These are phyloP conservation scores for Rhea pennata DNA, from an alignment of 2,113 vertebrate genomes.

Conservation along the genomic window DNA sequence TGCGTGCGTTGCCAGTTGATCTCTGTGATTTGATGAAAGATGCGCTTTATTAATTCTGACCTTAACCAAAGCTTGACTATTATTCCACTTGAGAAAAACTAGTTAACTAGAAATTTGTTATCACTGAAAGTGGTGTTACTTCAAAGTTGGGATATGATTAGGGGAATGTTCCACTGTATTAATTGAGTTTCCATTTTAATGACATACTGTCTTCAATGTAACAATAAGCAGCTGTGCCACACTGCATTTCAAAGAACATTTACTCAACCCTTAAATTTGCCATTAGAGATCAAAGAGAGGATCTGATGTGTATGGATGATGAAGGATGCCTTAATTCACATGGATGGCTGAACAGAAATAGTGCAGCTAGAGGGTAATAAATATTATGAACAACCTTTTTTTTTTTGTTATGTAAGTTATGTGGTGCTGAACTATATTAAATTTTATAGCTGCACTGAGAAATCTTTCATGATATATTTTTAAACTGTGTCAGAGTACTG, in stretches of 20 bases:
- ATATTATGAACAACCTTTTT: too few species aligned
- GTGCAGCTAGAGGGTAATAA: too few species aligned
- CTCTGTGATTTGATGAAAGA: conserved; percentile 25
- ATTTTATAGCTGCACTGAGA: conserved; percentile 1
- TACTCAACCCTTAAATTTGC: conserved; percentile 58
- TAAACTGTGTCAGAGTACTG: neutral
- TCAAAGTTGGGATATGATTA: conserved; percentile 49
- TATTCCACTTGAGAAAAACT: conserved; percentile 21
- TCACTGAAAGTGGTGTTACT: neutral
- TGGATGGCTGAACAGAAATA: conserved; percentile 13
- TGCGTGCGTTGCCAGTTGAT: neutral
- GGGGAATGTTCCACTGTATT: conserved; percentile 47
- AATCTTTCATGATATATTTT: neutral
- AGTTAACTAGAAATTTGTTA: conserved; percentile 52
- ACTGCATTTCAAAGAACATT: conserved; percentile 55
- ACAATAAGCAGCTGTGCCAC: conserved; percentile 51
- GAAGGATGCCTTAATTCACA: conserved; percentile 40
- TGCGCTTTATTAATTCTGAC: conserved; percentile 38
- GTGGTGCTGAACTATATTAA: conserved; percentile 23
- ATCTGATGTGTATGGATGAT: conserved; percentile 1
- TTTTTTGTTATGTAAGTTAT: neutral
- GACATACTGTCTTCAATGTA: conserved; percentile 44
- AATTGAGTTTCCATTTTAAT: conserved; percentile 60
- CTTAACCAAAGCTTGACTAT: neutral
- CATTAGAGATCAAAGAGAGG: conserved; percentile 48